phyloP scores from a whole-genome alignment of 2,888 invertebrate genomes.

The Lycia hirtaria region DNA sequence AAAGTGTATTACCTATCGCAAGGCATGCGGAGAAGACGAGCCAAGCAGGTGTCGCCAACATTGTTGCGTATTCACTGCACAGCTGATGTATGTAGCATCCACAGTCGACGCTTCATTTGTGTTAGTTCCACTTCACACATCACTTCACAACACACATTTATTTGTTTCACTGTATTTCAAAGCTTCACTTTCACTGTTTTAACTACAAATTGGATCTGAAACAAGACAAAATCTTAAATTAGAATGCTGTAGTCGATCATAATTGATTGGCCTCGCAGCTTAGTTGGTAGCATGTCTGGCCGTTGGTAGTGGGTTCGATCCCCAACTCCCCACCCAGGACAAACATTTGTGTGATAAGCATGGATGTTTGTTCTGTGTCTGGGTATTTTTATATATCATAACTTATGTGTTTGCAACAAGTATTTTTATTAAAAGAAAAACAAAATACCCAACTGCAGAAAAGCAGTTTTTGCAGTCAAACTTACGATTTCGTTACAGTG shows the following conservation, averaged over 20 bases:
- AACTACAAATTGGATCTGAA: conserved; percentile 31
- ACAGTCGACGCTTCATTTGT: conserved; percentile 75
- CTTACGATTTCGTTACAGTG: too few species aligned
- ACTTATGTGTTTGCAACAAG: too few species aligned
- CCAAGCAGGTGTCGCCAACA: conserved; percentile 56
- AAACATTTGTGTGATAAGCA: too few species aligned
- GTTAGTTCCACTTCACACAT: conserved; percentile 57
- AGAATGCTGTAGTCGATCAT: background rate
- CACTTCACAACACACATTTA: conserved; percentile 52
- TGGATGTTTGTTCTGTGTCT: too few species aligned
- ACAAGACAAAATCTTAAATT: conserved; percentile 28
- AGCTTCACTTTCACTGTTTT: conserved; percentile 31
- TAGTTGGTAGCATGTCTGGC: too few species aligned
- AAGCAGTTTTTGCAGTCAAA: too few species aligned
- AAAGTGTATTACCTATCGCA: conserved; percentile 52
- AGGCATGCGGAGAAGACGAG: conserved; percentile 62
- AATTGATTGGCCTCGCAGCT: too few species aligned
- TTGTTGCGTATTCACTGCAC: conserved; percentile 62
- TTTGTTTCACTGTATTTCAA: conserved; percentile 35
- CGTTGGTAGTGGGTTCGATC: too few species aligned
- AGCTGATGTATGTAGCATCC: conserved; percentile 47
- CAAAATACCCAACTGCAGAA: too few species aligned
- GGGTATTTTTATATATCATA: too few species aligned
- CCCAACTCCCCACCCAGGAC: too few species aligned
- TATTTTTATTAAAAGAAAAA: too few species aligned